A percentile compares a stretch with the other conserved stretches of the same genome.
These are phyloP conservation scores for Ichneumoninae sp. DNA, from an alignment of 2,888 invertebrate genomes.

Conservation along the genomic window DNA sequence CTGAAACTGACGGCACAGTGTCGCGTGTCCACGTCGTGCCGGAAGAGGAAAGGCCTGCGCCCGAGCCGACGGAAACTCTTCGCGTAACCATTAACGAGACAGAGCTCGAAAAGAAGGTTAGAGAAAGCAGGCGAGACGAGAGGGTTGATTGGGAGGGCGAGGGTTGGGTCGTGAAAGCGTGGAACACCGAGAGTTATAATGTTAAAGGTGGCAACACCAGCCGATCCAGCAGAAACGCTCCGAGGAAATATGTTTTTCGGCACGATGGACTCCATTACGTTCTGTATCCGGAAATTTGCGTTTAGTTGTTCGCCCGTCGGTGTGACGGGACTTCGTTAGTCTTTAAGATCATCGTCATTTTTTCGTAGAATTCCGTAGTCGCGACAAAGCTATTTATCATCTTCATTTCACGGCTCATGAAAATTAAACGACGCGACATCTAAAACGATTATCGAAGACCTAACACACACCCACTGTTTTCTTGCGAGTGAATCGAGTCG, in stretches of 20 bases:
- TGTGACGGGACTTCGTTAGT: conserved; percentile 36
- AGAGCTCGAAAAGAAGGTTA: conserved; percentile 79
- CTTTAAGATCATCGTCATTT: conserved; percentile 39
- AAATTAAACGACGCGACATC: neutral
- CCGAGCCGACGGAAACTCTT: conserved; percentile 60
- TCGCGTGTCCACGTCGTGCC: conserved; percentile 48
- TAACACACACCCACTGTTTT: neutral
- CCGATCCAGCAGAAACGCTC: conserved; percentile 64
- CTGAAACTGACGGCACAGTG: conserved; percentile 42
- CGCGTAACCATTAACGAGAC: conserved; percentile 68
- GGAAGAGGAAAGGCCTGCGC: conserved; percentile 44
- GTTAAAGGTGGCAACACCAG: conserved; percentile 65
- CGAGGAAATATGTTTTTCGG: conserved; percentile 35
- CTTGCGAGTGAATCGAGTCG: neutral
- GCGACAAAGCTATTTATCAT: neutral
- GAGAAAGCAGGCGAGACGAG: conserved; percentile 69
- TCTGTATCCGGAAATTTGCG: conserved; percentile 79
- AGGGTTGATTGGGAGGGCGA: conserved; percentile 71
- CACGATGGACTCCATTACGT: conserved; percentile 67
- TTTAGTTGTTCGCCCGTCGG: conserved; percentile 67
- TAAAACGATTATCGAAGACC: neutral
- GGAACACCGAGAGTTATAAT: conserved; percentile 69
- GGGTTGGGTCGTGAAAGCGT: conserved; percentile 73
- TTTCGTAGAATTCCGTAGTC: neutral
- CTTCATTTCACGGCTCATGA: neutral